phyloP scores from a whole-genome alignment of 2,113 vertebrate species.

The Corythornis vintsioides region DNA sequence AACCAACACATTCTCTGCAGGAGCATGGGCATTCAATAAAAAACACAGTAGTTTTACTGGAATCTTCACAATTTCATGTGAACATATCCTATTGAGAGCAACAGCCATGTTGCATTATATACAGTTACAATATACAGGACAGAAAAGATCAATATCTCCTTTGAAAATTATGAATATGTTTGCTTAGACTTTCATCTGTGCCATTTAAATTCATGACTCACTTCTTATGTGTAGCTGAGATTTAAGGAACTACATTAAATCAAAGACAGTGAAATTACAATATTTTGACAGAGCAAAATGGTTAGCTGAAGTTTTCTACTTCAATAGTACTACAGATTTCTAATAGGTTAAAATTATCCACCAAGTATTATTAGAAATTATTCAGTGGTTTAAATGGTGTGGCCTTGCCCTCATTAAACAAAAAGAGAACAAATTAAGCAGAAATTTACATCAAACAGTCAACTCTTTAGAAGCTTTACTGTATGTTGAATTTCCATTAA shows the following conservation, averaged over 20 bases:
- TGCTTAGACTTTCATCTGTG: conserved; percentile 14
- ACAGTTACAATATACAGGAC: neutral
- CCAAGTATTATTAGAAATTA: conserved; percentile 19
- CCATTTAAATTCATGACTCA: conserved; percentile 56
- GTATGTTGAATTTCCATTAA: neutral
- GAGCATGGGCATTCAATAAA: neutral
- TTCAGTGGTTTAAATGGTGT: neutral
- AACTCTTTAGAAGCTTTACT: neutral
- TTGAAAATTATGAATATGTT: neutral
- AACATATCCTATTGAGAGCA: neutral
- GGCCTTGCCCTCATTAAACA: neutral
- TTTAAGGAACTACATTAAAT: conserved; percentile 39
- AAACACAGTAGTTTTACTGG: neutral
- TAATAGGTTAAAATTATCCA: conserved; percentile 23
- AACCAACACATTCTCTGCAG: neutral
- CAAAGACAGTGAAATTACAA: conserved; percentile 42
- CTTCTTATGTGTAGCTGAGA: neutral
- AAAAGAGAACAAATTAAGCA: neutral
- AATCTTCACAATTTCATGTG: neutral
- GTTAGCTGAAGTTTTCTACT: conserved; percentile 30
- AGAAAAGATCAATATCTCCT: neutral
- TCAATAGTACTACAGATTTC: neutral
- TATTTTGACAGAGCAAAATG: conserved; percentile 60
- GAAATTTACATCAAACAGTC: neutral
- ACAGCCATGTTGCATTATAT: neutral